A percentile compares a stretch with the other conserved stretches of the same genome.
Conservation (phyloP, 2,113 vertebrate species). For the Vidua chalybeata region DNA sequence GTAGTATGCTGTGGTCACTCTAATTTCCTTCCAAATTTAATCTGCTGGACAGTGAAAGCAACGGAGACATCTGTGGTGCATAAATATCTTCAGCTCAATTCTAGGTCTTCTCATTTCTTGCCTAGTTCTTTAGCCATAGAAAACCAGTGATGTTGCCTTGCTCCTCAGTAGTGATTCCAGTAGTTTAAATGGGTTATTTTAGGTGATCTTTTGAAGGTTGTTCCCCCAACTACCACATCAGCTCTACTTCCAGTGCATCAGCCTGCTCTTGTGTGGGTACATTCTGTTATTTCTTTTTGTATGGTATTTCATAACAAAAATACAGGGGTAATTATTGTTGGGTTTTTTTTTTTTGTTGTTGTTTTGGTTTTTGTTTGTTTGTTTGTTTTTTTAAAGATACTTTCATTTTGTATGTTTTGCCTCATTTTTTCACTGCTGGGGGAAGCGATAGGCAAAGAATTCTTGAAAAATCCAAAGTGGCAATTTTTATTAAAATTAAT, state of each 20-base stretch:
- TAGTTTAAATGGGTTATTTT: background rate
- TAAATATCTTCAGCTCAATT: background rate
- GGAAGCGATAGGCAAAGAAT: background rate
- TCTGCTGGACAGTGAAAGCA: background rate
- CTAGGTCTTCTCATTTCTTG: background rate
- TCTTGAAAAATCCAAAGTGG: background rate
- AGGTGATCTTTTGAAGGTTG: background rate
- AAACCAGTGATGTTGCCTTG: background rate
- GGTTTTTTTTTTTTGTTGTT: background rate
- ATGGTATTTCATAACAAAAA: background rate
- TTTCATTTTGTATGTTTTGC: background rate
- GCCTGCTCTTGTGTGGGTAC: background rate
- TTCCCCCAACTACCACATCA: background rate
- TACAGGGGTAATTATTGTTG: background rate
- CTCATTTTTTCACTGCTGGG: background rate
- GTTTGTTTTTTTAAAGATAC: background rate
- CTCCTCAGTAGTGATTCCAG: background rate
- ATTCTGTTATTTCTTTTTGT: background rate
- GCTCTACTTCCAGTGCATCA: background rate
- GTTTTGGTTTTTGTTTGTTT: no score
- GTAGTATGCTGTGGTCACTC: background rate
- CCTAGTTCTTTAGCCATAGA: background rate
- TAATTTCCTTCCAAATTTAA: background rate
- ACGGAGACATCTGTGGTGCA: background rate
- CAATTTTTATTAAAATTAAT: background rate